phyloP scores from a whole-genome alignment of 1,140 invertebrate species.

The Battus philenor region DNA sequence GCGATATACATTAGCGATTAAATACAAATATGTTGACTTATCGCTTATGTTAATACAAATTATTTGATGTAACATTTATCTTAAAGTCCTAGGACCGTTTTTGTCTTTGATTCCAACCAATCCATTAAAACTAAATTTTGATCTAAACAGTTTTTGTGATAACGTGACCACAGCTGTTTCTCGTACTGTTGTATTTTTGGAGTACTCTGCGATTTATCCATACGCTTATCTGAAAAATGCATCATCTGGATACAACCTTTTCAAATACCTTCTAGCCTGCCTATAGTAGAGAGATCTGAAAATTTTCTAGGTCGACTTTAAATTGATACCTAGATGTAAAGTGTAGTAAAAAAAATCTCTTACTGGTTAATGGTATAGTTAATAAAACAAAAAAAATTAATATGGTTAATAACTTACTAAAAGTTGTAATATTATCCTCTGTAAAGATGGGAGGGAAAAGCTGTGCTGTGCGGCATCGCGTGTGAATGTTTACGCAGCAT shows the following conservation, averaged over 20 bases:
- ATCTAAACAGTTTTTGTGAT: conserved; percentile 21
- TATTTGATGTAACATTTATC: too few relatives aligned
- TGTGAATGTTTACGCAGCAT: background rate
- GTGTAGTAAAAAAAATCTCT: too few relatives aligned
- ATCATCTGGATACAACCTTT: background rate
- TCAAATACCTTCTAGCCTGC: too few relatives aligned
- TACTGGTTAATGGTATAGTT: too few relatives aligned
- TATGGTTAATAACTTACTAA: background rate
- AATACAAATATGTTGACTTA: too few relatives aligned
- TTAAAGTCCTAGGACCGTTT: conserved; percentile 19
- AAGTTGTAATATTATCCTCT: background rate
- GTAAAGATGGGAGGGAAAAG: conserved; percentile 1
- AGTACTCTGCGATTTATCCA: background rate
- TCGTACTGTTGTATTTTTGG: background rate
- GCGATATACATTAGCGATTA: too few relatives aligned
- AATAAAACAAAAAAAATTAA: too few relatives aligned
- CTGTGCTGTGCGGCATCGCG: background rate
- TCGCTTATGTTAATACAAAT: too few relatives aligned
- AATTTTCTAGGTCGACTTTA: too few relatives aligned
- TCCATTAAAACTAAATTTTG: conserved; percentile 19
- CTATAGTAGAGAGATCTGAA: too few relatives aligned
- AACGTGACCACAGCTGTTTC: conserved; percentile 21
- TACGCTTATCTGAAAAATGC: background rate
- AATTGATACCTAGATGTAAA: too few relatives aligned
- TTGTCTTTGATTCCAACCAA: conserved; percentile 15